Base-by-base conservation (phyloP, 1,140 invertebrate genomes). In the Elymnias hypermnestra region DNA sequence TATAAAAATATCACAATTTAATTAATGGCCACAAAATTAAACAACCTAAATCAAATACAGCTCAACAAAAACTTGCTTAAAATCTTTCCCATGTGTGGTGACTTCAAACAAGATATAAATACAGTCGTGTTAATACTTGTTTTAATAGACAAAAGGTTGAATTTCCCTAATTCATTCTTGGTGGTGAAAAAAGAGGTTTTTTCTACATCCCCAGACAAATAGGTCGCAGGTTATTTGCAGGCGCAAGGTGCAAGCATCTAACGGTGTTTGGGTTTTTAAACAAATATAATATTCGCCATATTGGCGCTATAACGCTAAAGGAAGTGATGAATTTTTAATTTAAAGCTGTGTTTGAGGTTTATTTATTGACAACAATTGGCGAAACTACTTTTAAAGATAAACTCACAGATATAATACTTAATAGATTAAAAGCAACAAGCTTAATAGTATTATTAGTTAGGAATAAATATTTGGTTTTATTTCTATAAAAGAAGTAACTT, bases 221-320 rank as follows among this genome's bases (percentile, higher is more conserved):
- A 79, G 76, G 73, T 79, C 73, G 73, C 79, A 83, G 79, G 79
- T 83, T 82, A 79, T 79, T 79, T 77, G 69, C 64, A 63, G 63
- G 63, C 49, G 79, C 79, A 83, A 83, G 79, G 79, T 83, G 79
- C 73, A 73, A 59, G 52, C 47, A 51, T 49, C 58, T 83, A 79
- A 83, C 78, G 78, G 78, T 61, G 67, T 65, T 61, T 65, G 37
- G 52, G 52, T 60, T 63, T 61, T 60, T 70, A 79, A 75, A 72
- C 63, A 74, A 82, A 83, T 70, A 53, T 56, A 64, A 57, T 51
- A 63, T 63, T 74, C 72, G 63, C 63, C 58, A 53, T 58, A 57
- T 65, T 48, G 38, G 38, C 54, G 50, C 53, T 57, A 60, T 14
- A 49, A 46, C 42, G 67, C 72, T 79, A 71, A 71, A 67, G 68